phyloP scores from a whole-genome alignment of 2,888 invertebrate genomes.

The Macaria liturata region DNA sequence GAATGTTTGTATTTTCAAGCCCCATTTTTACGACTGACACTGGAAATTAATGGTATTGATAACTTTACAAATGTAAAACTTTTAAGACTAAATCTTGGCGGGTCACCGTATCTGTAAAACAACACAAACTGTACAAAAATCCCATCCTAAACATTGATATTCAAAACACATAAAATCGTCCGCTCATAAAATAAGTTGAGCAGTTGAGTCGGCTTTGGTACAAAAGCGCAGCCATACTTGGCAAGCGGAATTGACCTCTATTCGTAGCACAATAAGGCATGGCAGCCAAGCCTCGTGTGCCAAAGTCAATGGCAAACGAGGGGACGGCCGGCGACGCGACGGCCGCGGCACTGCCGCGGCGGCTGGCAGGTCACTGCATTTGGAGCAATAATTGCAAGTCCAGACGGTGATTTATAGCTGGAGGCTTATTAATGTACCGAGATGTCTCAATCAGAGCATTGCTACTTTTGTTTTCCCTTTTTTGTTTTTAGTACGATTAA shows the following conservation, averaged over 20 bases:
- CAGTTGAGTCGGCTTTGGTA: slow-evolving; percentile 2
- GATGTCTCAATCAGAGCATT: neutral
- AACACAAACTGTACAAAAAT: too few relatives aligned
- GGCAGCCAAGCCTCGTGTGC: slow-evolving; percentile 34
- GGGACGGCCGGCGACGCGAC: slow-evolving; percentile 31
- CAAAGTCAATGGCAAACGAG: slow-evolving; percentile 38
- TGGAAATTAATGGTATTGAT: too few relatives aligned
- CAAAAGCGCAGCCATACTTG: slow-evolving; percentile 24
- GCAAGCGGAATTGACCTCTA: slow-evolving; percentile 45
- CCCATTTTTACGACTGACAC: too few relatives aligned
- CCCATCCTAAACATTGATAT: too few relatives aligned
- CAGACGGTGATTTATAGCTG: slow-evolving; percentile 27
- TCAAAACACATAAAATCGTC: neutral
- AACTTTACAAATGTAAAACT: too few relatives aligned
- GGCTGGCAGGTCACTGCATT: slow-evolving; percentile 12
- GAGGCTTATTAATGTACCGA: neutral
- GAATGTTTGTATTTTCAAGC: too few relatives aligned
- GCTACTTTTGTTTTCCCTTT: too few relatives aligned
- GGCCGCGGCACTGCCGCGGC: too few relatives aligned
- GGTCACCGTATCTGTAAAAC: too few relatives aligned
- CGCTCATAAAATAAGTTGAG: slow-evolving; percentile 32
- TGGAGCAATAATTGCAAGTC: slow-evolving; percentile 29
- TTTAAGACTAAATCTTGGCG: too few relatives aligned
- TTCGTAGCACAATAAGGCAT: slow-evolving; percentile 38
- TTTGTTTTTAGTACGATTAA: too few relatives aligned